These are phyloP conservation scores for Ephialtes manifestator DNA, from an alignment of 2,888 invertebrate species.

Conservation along the genomic window DNA sequence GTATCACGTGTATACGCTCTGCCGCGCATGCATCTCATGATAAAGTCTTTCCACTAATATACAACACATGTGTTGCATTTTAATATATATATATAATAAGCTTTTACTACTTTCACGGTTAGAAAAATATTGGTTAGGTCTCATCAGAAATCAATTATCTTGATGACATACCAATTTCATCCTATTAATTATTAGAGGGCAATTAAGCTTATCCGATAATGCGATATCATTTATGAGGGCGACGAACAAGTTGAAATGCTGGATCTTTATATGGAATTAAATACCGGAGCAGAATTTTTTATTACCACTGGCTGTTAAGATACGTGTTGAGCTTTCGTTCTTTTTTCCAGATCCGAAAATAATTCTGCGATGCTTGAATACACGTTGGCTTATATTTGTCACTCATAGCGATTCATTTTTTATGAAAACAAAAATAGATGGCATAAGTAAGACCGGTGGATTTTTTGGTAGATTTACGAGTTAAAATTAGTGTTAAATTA, in stretches of 20 bases:
- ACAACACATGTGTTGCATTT: background rate
- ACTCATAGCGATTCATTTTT: background rate
- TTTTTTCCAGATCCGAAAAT: background rate
- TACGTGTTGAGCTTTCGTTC: background rate
- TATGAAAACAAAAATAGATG: background rate
- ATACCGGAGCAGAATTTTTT: background rate
- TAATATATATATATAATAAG: background rate
- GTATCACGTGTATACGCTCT: constrained; percentile 8
- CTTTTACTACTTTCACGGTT: background rate
- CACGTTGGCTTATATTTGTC: background rate
- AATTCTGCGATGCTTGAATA: too few species aligned
- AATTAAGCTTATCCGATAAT: constrained; percentile 20
- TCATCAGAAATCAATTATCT: background rate
- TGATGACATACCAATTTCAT: background rate
- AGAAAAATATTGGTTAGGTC: background rate
- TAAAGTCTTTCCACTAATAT: constrained; percentile 4
- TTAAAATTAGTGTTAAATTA: background rate
- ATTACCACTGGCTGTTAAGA: too few species aligned
- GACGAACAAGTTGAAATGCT: background rate
- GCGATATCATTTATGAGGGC: background rate
- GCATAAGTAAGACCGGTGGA: background rate
- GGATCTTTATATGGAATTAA: background rate
- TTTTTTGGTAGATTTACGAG: background rate
- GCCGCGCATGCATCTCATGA: constrained; percentile 19
- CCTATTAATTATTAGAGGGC: constrained; percentile 17